Percentiles rank a stretch among this genome's conserved stretches.
Conservation (phyloP, 92 coral and sea anemone species). For the Umimayanthus kanabou region DNA sequence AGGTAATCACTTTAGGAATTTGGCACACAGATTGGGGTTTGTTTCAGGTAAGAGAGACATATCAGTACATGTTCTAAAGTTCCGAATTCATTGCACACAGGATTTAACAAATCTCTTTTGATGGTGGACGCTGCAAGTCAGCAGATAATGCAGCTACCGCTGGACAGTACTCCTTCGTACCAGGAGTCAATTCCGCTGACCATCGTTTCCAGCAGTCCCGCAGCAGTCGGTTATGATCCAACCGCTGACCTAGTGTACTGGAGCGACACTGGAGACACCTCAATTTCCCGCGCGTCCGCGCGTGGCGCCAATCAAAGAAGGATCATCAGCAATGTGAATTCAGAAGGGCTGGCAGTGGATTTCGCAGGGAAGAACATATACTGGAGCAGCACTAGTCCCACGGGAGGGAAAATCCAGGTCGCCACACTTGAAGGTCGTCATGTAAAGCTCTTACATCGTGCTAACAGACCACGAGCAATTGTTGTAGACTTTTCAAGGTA, state of each 20-base stretch:
- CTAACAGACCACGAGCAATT: slow-evolving; percentile 11
- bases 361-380: neutral
- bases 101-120: slow-evolving; percentile 9
- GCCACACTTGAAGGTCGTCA: slow-evolving; percentile 10
- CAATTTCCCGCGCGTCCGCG: slow-evolving; percentile 9
- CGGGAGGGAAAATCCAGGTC: slow-evolving; percentile 10
- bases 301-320: neutral
- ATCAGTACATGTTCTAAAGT: no score
- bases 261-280: slow-evolving; percentile 17
- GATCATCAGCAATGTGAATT: neutral
- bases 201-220: neutral
- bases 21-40: no score
- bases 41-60: no score
- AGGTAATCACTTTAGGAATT: no score
- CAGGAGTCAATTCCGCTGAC: slow-evolving; percentile 23
- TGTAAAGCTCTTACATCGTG: slow-evolving; percentile 2
- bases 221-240: slow-evolving; percentile 25
- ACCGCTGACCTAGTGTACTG: slow-evolving; percentile 10
- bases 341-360: slow-evolving; percentile 31
- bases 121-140: neutral
- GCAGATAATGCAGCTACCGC: slow-evolving; percentile 1
- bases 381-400: neutral
- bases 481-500: slow-evolving; percentile 11
- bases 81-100: neutral
- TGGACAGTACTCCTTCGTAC: slow-evolving; percentile 1